Evolutionary conservation across 2,113 vertebrate genomes (phyloP), one percentile per base, ranked within the genome.

Genomic region (Podilymbus podiceps): DNA sequence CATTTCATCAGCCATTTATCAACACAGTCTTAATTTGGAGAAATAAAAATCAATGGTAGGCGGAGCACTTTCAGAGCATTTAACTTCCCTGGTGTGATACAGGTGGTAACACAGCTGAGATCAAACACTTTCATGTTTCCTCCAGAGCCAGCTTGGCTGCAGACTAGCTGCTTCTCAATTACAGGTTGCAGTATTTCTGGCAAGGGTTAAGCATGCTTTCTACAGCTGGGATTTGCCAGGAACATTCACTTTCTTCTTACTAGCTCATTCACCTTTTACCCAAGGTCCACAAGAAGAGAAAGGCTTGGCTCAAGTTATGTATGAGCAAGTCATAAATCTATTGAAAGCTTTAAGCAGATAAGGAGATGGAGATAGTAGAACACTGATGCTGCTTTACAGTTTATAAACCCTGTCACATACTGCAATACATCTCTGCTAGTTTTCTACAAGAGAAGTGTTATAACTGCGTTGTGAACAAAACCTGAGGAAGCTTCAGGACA

Each of bases 61-160:
- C 9, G 23, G 92, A 91, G 90, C 80, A 89, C 84, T 97, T 90
- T 88, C 84, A 86, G 42, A 47, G 47, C 88, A 90, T 95, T 96
- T 96, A 90, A 88, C 95, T 86, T 93, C 83, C 92, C 79, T 95
- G 95, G 97, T 62, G 5, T 50, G 38, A 95, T 73, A 93, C 95
- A 96, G 95, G 97, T 92, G 89, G 90, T 63, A 95, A 87, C 94
- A 95, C 95, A 97, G 95, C 95, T 96, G 96, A 96, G 86, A 95
- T 95, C 89, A 95, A 93, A 87, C 84, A 95, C 58, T 95, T 89
- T 15, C 47, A 59, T 89, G 76, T 89, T 89, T 72, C 38, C 92
- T 96, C 84, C 80, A 91, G 79, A 94, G 97, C 94, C 97, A 96
- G 95, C 40, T 93, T 97, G 96, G 96, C 96, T 85, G 58, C 73